Evolutionary conservation across 2,797 vertebrate genomes (phyloP).

Genomic region (Kryptolebias ocellatus): DNA sequence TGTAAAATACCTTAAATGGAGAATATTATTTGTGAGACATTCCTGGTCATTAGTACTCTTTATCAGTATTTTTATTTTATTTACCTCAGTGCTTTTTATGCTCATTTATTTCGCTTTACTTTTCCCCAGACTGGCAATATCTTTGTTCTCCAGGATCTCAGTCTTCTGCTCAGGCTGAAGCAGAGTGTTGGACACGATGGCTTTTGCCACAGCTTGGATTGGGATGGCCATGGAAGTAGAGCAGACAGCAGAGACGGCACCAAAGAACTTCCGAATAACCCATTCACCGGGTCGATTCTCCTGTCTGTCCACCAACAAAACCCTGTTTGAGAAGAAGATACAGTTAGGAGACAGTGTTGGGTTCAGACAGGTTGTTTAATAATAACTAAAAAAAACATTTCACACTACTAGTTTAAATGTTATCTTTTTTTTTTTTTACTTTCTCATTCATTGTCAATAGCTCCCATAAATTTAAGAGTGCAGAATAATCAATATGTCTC

Average conservation of each 20-base stretch:
- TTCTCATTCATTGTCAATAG: neutral
- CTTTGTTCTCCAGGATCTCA: slow-evolving; percentile 85
- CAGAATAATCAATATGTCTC: neutral
- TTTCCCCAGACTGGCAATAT: slow-evolving; percentile 76
- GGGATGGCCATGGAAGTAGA: slow-evolving; percentile 77
- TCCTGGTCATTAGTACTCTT: too few species aligned
- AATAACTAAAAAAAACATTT: neutral
- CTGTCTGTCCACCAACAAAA: slow-evolving; percentile 81
- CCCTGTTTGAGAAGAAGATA: slow-evolving; percentile 57
- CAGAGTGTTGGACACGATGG: slow-evolving; percentile 79
- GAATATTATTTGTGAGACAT: too few species aligned
- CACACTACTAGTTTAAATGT: neutral
- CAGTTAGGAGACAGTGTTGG: neutral
- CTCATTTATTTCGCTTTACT: slow-evolving; percentile 40
- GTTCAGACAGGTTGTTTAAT: neutral
- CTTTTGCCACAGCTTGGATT: slow-evolving; percentile 69
- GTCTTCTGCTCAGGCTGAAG: slow-evolving; percentile 66
- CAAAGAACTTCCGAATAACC: slow-evolving; percentile 76
- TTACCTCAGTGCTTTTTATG: slow-evolving; percentile 7
- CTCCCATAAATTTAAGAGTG: neutral
- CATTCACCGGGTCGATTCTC: slow-evolving; percentile 82
- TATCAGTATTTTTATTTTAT: neutral
- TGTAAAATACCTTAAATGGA: too few species aligned
- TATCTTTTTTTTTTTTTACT: neutral
- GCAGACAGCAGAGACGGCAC: slow-evolving; percentile 62